Evolutionary conservation across 1,140 invertebrate species (phyloP).

Genomic region (Drosophila pectinifera): DNA sequence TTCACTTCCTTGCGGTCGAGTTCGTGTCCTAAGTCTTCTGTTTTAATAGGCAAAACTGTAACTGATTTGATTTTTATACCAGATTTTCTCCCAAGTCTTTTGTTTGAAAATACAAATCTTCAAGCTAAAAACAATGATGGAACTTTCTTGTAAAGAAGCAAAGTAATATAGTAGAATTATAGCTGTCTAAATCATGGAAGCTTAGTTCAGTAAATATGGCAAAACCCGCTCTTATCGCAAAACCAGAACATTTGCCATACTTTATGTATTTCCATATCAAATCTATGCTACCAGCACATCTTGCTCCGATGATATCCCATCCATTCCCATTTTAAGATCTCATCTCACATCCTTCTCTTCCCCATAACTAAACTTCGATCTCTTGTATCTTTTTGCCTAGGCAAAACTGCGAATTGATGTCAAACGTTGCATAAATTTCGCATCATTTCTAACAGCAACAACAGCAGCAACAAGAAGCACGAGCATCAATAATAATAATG

Average conservation of each 20-base stretch:
- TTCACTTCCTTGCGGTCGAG: conserved; percentile 1
- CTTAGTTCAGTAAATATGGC: too few relatives aligned
- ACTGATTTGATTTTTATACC: neutral
- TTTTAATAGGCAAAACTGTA: neutral
- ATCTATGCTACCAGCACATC: conserved; percentile 3
- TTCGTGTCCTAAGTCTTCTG: conserved; percentile 22
- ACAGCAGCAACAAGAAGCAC: conserved; percentile 21
- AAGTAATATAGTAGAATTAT: too few relatives aligned
- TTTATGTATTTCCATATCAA: conserved; percentile 15
- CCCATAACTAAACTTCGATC: conserved; percentile 11
- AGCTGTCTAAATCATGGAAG: too few relatives aligned
- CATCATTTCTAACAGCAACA: conserved; percentile 52
- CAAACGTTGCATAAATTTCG: conserved; percentile 77
- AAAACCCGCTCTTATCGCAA: neutral
- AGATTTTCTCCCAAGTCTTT: neutral
- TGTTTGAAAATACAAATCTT: too few relatives aligned
- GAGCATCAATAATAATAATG: conserved; percentile 52
- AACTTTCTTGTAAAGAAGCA: too few relatives aligned
- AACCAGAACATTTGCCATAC: neutral
- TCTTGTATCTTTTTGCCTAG: conserved; percentile 20
- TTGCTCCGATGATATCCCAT: conserved; percentile 8
- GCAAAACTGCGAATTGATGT: conserved; percentile 58
- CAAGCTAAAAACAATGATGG: too few relatives aligned
- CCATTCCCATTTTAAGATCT: conserved; percentile 25
- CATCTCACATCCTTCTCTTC: conserved; percentile 15